Evolutionary conservation across 2,888 invertebrate genomes (phyloP), one percentile per base, ranked within the genome.

Genomic region (Ceratothoa steindachneri): DNA sequence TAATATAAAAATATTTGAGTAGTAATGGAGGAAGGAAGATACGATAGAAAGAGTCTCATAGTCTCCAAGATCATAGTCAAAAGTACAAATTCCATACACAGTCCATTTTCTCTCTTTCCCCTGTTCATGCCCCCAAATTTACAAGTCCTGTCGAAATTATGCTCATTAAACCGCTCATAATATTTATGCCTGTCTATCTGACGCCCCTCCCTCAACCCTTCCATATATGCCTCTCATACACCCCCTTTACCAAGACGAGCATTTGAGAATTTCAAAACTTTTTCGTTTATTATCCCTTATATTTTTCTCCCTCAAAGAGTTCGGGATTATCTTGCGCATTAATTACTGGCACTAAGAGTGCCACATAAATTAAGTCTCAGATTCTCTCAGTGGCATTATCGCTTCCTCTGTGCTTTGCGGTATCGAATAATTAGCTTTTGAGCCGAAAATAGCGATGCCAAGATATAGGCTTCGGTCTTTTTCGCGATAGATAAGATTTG

Each of bases 281-380:
- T 55, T 55, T 55, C 19, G 12, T 5, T 22, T 55, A 55, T 55
- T 19, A 55, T 55, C 55, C 19, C 24, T 19, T 41, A 9, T 41
- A 9, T 41, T 12, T 55, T 55, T 55, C 19, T 55, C 19, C 19
- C 24, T 55, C 55, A 55, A 75, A 75, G 75, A 75, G 72, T 75
- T 75, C 66, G 69, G 75, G 71, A 75, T 75, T 75, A 75, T 75
- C 75, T 75, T 69, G 24, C 22, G 75, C 75, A 75, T 75, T 75
- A 75, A 75, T 75, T 75, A 75, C 75, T 24, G 60, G 65, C 75
- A 75, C 72, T 75, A 75, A 75, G 75, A 71, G 71, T 75, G 75
- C 71, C 71, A 75, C 75, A 75, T 75, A 75, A 75, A 75, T 75
- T 75, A 75, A 71, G 67, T 15, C 55, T 55, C 55, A 22, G 55